A percentile compares a stretch with the other conserved stretches of the same genome.
These are phyloP conservation scores for Pandemis heparana DNA, from an alignment of 2,888 invertebrate genomes.

Conservation along the genomic window DNA sequence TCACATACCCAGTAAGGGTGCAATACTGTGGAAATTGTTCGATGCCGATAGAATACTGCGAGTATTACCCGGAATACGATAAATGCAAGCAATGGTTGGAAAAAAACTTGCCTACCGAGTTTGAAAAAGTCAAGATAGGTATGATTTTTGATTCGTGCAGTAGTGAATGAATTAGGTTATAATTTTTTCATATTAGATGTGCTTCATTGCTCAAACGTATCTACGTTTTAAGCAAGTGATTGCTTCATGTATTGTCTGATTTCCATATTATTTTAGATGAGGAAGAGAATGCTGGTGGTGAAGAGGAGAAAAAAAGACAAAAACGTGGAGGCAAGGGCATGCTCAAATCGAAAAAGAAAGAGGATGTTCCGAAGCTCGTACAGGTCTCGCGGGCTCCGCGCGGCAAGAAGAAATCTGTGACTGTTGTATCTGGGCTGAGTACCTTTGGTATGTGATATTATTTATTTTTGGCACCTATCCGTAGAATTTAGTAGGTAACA, in stretches of 20 bases:
- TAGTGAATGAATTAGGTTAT: slow-evolving; percentile 44
- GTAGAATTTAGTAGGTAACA: neutral
- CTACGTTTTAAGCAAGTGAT: neutral
- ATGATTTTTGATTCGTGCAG: slow-evolving; percentile 52
- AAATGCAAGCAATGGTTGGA: slow-evolving; percentile 99
- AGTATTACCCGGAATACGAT: slow-evolving; percentile 98
- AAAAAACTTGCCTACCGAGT: slow-evolving; percentile 96
- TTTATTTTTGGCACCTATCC: neutral
- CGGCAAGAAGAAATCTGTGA: slow-evolving; percentile 99
- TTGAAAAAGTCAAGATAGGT: slow-evolving; percentile 94
- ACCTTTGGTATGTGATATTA: slow-evolving; percentile 91
- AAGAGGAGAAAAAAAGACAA: slow-evolving; percentile 97
- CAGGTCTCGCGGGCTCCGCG: slow-evolving; percentile 95
- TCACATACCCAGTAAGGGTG: slow-evolving; percentile 93
- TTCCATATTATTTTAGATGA: slow-evolving; percentile 71
- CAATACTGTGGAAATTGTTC: slow-evolving; percentile 97
- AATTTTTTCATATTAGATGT: slow-evolving; percentile 22
- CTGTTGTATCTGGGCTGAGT: slow-evolving; percentile 97
- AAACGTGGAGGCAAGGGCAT: slow-evolving; percentile 99
- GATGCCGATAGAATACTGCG: slow-evolving; percentile 99
- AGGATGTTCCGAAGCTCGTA: slow-evolving; percentile 94
- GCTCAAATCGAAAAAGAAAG: slow-evolving; percentile 97
- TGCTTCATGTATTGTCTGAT: neutral
- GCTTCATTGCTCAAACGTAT: neutral
- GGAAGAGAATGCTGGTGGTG: slow-evolving; percentile 90